These are phyloP conservation scores for Chrosomus eos DNA, from an alignment of 2,797 vertebrate genomes.

Conservation along the genomic window DNA sequence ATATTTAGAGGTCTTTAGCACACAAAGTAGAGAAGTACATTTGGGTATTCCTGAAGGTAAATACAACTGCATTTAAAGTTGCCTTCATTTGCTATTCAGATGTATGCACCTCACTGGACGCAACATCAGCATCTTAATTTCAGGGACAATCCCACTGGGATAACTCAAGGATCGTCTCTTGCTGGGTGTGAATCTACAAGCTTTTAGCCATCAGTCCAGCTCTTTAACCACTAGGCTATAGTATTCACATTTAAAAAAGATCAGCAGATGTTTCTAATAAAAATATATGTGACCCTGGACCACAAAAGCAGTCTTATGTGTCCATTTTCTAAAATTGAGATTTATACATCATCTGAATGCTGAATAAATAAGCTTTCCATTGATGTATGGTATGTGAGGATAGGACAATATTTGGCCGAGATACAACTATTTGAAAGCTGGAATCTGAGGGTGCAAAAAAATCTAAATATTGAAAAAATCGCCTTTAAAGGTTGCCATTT, in stretches of 20 bases:
- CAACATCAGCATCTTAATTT: slow-evolving; percentile 14
- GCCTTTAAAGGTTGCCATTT: too few species aligned
- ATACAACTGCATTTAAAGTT: background rate
- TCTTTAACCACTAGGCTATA: background rate
- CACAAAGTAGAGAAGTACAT: background rate
- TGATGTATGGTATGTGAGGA: too few species aligned
- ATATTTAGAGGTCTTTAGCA: background rate
- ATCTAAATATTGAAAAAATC: too few species aligned
- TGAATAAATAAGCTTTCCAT: too few species aligned
- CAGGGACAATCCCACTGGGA: background rate
- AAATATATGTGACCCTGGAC: background rate
- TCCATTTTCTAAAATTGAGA: too few species aligned
- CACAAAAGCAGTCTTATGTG: too few species aligned
- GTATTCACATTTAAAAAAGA: background rate
- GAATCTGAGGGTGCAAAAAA: too few species aligned
- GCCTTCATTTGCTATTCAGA: slow-evolving; percentile 15
- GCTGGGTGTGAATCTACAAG: background rate
- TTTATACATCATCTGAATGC: too few species aligned
- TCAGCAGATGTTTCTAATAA: background rate
- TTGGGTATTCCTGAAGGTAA: background rate
- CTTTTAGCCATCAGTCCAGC: background rate
- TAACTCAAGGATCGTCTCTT: background rate
- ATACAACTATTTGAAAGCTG: too few species aligned
- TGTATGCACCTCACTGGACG: background rate
- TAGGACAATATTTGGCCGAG: too few species aligned